These are phyloP conservation scores for Pao palembangensis DNA, from an alignment of 2,113 vertebrate genomes.

Conservation along the genomic window DNA sequence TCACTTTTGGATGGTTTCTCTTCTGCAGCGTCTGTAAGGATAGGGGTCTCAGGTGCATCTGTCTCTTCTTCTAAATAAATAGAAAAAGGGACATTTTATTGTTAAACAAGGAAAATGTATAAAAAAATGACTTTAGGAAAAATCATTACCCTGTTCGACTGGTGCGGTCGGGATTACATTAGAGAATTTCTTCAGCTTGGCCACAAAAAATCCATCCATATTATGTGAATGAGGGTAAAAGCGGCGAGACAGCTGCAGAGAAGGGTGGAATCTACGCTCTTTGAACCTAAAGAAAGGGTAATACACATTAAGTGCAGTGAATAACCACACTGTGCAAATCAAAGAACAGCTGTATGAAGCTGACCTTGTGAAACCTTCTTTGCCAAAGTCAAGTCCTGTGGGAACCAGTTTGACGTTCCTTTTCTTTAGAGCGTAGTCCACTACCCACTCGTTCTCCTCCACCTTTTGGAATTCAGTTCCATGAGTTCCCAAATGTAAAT, in stretches of 20 bases:
- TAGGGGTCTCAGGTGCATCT: conserved; percentile 38
- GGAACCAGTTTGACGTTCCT: conserved; percentile 92
- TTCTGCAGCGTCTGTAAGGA: conserved; percentile 26
- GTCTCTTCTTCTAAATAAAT: conserved; percentile 42
- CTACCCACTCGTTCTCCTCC: conserved; percentile 98
- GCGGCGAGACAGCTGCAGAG: conserved; percentile 80
- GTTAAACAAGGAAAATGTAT: not conserved
- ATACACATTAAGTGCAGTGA: not conserved
- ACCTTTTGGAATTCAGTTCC: conserved; percentile 73
- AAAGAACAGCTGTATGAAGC: not conserved
- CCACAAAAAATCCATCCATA: conserved; percentile 97
- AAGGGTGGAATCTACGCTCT: conserved; percentile 87
- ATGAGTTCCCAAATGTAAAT: not conserved
- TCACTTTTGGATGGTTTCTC: conserved; percentile 38
- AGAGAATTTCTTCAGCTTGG: conserved; percentile 94
- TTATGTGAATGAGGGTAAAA: conserved; percentile 98
- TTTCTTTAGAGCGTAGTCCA: conserved; percentile 96
- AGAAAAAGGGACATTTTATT: conserved; percentile 13
- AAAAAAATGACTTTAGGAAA: not conserved
- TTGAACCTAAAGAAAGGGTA: conserved; percentile 76
- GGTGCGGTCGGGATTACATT: conserved; percentile 79
- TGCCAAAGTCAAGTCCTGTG: conserved; percentile 93
- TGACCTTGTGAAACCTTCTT: conserved; percentile 92
- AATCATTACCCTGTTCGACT: conserved; percentile 60
- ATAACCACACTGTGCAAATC: conserved; percentile 2